Base-by-base conservation (phyloP, 2,888 invertebrate species). In the Ctena decussata region DNA sequence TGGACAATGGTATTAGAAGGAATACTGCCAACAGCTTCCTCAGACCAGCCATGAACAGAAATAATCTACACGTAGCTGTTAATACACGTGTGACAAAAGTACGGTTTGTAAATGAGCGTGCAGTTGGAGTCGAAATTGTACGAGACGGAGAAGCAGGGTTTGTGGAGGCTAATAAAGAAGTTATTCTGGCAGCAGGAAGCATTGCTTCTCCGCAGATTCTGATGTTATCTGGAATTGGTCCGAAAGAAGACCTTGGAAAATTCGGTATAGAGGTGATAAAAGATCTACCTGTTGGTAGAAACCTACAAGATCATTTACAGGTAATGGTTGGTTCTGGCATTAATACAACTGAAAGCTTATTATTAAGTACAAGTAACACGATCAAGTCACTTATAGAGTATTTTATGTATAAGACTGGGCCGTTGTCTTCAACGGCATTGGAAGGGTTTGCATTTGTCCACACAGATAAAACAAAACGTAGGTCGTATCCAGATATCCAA, bases 201-300 rank as follows among this genome's bases (percentile, higher is more conserved):
- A 92, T 96, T n/a, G 95, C 94, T 70, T 93, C 95, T 1, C 94
- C 95, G 8, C 92, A 94, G 49, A 84, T 96, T 8, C 89, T 96
- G 21, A 89, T 96, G 93, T 85, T 94, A 35, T 95, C 94, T 72
- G 95, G 95, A n/a, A 91, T 96, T 46, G 96, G 96, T n/a, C 96
- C 95, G 6, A 81, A 80, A 32, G 88, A 92, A 30, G 93, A 95
- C 27, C 91, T 96, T 18, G 87, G 94, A 70, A 89, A 92, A 27
- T 86, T 94, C 18, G 89, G 91, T 92, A 93, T 94, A 49, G 93
- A 93, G 8, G 90, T 94, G 12, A 85, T 92, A 8, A 90, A 89
- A 27, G 93, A 94, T 80, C 82, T 94, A n/a, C 94, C 94, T 8
- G 94, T 94, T 15, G 94, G 94, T 11, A 88, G 93, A 35, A 94